Percentiles rank a stretch among this genome's conserved stretches.
Conservation (phyloP, 2,797 vertebrate genomes). For the Manis javanica region DNA sequence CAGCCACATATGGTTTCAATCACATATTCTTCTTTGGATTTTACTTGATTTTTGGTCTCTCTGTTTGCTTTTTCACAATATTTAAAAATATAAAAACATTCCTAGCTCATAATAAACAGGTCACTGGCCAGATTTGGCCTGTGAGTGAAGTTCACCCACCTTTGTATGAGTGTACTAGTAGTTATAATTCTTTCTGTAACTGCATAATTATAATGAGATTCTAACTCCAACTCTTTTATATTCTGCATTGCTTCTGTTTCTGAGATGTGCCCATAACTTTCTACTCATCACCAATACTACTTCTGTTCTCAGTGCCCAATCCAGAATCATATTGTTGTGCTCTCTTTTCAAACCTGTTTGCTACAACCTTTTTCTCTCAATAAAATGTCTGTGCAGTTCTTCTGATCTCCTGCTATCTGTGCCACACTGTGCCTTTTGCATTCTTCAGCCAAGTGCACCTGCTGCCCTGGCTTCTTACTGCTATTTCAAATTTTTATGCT, state of each 20-base stretch:
- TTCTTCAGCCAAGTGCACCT: slow-evolving; percentile 74
- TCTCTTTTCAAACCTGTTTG: slow-evolving; percentile 11
- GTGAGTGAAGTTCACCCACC: background rate
- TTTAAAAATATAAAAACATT: background rate
- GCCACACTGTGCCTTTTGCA: slow-evolving; percentile 63
- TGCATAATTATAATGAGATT: background rate
- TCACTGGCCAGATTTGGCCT: background rate
- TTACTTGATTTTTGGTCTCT: background rate
- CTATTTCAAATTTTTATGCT: slow-evolving; percentile 63
- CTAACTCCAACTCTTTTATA: background rate
- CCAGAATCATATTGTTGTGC: background rate
- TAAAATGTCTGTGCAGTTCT: slow-evolving; percentile 41
- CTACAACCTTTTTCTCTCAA: slow-evolving; percentile 26
- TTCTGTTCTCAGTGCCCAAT: slow-evolving; percentile 36
- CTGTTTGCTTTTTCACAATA: background rate
- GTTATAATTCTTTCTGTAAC: background rate
- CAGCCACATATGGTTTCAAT: background rate
- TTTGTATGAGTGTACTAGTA: background rate
- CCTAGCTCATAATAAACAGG: background rate
- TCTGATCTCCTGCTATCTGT: slow-evolving; percentile 54
- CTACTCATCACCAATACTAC: background rate
- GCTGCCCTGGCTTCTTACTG: slow-evolving; percentile 69
- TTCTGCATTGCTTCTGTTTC: background rate
- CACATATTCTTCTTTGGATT: background rate
- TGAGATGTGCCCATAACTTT: background rate